Percentiles rank a stretch among this genome's conserved stretches.
Evolutionary conservation across 2,888 invertebrate genomes (phyloP).

Genomic region (Trisateles emortualis): DNA sequence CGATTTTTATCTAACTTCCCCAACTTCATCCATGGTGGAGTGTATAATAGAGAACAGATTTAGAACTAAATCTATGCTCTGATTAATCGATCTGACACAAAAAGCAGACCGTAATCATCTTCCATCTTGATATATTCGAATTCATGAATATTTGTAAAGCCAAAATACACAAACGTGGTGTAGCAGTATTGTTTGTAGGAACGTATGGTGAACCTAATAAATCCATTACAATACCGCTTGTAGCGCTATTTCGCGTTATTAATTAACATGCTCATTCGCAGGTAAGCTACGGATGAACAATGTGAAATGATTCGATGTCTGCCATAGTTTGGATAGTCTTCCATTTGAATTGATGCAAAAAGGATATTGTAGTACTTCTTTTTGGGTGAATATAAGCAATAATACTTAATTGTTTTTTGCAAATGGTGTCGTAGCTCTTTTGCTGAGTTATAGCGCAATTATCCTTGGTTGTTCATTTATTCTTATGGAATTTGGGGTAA

Average conservation of each 20-base stretch:
- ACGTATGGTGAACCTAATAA: slow-evolving; percentile 27
- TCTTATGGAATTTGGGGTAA: too few species aligned
- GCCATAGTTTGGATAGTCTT: slow-evolving; percentile 16
- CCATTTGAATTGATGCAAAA: background rate
- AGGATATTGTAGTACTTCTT: too few species aligned
- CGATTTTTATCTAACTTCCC: too few species aligned
- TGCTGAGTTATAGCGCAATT: too few species aligned
- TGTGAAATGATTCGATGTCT: slow-evolving; percentile 13
- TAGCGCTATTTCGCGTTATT: slow-evolving; percentile 37
- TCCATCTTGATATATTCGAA: slow-evolving; percentile 7
- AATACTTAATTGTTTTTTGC: too few species aligned
- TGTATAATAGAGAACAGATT: background rate
- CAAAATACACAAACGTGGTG: slow-evolving; percentile 20
- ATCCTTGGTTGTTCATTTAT: too few species aligned
- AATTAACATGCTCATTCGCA: slow-evolving; percentile 47
- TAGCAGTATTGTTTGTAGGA: slow-evolving; percentile 21
- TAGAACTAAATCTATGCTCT: background rate
- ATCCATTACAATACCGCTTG: slow-evolving; percentile 38
- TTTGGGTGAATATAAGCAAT: too few species aligned
- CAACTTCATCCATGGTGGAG: background rate
- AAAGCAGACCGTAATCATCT: background rate
- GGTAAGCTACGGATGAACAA: slow-evolving; percentile 19
- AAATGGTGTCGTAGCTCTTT: too few species aligned
- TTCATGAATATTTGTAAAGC: slow-evolving; percentile 6
- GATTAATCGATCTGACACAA: background rate